Evolutionary conservation across 92 coral and sea anemone genomes (phyloP), one percentile per base, ranked within the genome.

Genomic region (Siderastrea radians): DNA sequence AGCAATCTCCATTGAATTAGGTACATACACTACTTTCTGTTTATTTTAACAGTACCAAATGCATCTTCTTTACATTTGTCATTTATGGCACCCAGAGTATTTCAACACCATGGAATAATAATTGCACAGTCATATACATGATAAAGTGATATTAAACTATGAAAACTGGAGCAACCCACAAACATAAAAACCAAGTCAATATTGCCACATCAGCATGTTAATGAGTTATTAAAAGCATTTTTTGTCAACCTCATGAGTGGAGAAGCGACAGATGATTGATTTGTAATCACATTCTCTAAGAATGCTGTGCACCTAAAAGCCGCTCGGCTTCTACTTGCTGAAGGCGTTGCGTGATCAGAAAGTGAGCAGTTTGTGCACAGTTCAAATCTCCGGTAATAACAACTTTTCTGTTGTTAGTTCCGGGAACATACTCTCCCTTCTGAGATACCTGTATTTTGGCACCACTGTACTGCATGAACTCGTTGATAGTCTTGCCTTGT

Each of bases 381-480:
- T 91, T 90, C 43, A 96, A 92, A 84, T 98, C 99, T 45, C 99
- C 99, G 14, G 99, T 98, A 51, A 98, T 98, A 49, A 98, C 98
- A 45, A 98, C 99, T 91, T 98, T 98, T 70, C 99, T 92, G 92
- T 98, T 98, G 81, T 93, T 90, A 64, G 99, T 98, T 26, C 99
- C 99, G 8, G 98, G 96, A 59, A 98, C 93, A 88, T 91, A 98
- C 72, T 98, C 99, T 14, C 99, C 99, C 86, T 98, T 98, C 71
- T 98, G 99, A 5, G 99, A 96, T 47, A 98, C 98, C 90, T 96
- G 95, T 55, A 98, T 98, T 67, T 93, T 89, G 1, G 99, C 99
- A 5, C 98, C 98, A 68, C 99, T 98, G 89, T 96, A 98, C 82
- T 98, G 99, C 98, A 96, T 98, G 83, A 98, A 93, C 78, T 98